Conservation (phyloP, 2,113 vertebrate genomes). For the Caranx ignobilis region DNA sequence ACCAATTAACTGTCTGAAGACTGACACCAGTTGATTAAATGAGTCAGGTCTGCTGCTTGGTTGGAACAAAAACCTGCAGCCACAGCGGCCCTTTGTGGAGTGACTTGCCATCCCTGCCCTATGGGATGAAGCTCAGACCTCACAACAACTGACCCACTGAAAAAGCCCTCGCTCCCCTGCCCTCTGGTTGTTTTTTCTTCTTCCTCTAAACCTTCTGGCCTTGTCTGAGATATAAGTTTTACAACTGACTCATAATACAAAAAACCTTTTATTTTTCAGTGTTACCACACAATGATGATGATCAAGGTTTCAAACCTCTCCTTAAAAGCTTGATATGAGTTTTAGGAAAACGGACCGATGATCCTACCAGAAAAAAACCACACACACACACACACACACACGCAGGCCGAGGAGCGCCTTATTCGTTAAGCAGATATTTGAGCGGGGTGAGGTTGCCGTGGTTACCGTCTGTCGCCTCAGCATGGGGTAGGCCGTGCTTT, state of each 20-base stretch:
- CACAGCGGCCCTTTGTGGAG: too few species aligned
- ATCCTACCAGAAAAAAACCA: background rate
- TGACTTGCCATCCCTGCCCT: too few species aligned
- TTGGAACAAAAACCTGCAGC: too few species aligned
- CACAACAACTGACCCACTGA: conserved; percentile 9
- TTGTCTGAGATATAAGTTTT: background rate
- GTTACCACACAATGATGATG: background rate
- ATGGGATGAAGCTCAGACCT: background rate
- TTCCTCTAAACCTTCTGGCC: background rate
- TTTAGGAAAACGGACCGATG: background rate
- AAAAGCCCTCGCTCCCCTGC: background rate
- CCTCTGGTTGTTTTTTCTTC: background rate
- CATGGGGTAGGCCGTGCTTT: conserved; percentile 1
- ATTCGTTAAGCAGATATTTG: conserved; percentile 19
- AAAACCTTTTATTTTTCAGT: background rate
- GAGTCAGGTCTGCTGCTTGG: too few species aligned
- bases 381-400: background rate
- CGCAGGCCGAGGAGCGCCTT: background rate
- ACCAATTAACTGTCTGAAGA: too few species aligned
- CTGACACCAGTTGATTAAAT: too few species aligned
- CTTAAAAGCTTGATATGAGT: conserved; percentile 12
- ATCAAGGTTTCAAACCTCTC: background rate
- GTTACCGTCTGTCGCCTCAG: conserved; percentile 56
- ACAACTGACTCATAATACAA: background rate
- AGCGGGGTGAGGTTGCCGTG: conserved; percentile 33